Evolutionary conservation across 2,113 vertebrate species (phyloP), one percentile per base, ranked within the genome.

Genomic region (Neogale vison): DNA sequence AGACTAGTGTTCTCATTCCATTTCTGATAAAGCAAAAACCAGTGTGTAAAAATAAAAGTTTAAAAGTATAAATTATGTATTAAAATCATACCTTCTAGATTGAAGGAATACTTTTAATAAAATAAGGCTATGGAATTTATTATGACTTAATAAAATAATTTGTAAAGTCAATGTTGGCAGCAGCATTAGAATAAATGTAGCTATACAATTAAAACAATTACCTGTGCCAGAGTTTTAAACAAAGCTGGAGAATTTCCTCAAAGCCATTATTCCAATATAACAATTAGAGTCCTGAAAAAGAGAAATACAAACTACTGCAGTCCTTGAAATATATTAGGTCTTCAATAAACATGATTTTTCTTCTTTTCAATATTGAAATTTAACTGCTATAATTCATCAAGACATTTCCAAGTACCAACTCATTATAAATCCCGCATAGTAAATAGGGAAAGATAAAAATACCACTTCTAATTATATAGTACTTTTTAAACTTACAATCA

Each of bases 11-110:
- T 95, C 47, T 87, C 31, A 34, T 65, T 94, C 29, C 29, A 96
- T 93, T 94, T 94, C 10, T 50, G 94, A 76, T 83, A 71, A 79
- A 85, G 52, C 42, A 92, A 95, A 88, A 96, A 61, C 1, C 9
- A 74, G 10, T 45, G 8, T 77, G 34, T 39, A 83, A 92, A 92
- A 96, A 55, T 71, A 39, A 93, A 92, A 88, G 21, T 82, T 59
- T 31, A 76, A 69, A 74, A 69, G 4, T 80, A 50, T 80, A 83
- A 89, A 61, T 93, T 88, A 47, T 21, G 1, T 92, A 34, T 89
- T 90, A 89, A 94, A 13, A 80, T 24, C 24, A 24, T 24, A 57
- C 12, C 12, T 93, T 83, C 21, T 76, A 65, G 4, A 11, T 29
- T 57, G 15, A 93, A 94, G 6, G 1, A 34, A 7, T 52, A 5